Base-by-base conservation (phyloP, 2,113 vertebrate species). In the Menidia beryllina region DNA sequence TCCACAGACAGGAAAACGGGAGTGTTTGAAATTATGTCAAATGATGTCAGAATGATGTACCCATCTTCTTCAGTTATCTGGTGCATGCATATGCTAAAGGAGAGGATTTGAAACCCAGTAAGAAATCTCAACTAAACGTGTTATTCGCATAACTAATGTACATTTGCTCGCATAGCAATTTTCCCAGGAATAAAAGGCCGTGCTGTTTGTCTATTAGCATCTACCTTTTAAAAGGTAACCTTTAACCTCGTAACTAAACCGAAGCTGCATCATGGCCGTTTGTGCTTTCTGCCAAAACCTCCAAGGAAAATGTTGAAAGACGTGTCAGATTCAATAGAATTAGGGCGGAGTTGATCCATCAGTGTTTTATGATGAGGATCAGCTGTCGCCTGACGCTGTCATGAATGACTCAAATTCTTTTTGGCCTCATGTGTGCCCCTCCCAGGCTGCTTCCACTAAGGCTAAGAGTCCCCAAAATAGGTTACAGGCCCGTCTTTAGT, bases 401-500 rank as follows among this genome's bases (percentile, higher is more conserved):
- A 45, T 61, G 52, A 70, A 50, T 36, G 9, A 51, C 38, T 68
- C 41, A 21, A 59, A 66, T 50, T 60, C 8, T 54, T 47, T 62
- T 45, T 30, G 53, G 62, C 36, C 50, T 57, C 30, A 59, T 39
- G 4, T 55, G 11, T 63, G 48, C 34, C n/a, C 56, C 69, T 77
- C 72, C 72, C 71, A 69, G 45, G 45, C 55, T 65, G 27, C 49
- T 30, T 54, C 51, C 69, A 41, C 15, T 50, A 14, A 5, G 48
- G 48, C 19, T 26, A 34, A 5, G 34, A n/a, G 53, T 61, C 20
- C 47, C 24, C n/a, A 73, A 68, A 86, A 83, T 73, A 74, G 39
- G 64, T 77, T 62, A 55, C 81, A 82, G 79, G 52, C 70, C 53
- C 70, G 25, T 36, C 45, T 65, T 55, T 77, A 81, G 77, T 60